Base-by-base conservation (phyloP, 2,797 vertebrate species). In the Microchirus variegatus region DNA sequence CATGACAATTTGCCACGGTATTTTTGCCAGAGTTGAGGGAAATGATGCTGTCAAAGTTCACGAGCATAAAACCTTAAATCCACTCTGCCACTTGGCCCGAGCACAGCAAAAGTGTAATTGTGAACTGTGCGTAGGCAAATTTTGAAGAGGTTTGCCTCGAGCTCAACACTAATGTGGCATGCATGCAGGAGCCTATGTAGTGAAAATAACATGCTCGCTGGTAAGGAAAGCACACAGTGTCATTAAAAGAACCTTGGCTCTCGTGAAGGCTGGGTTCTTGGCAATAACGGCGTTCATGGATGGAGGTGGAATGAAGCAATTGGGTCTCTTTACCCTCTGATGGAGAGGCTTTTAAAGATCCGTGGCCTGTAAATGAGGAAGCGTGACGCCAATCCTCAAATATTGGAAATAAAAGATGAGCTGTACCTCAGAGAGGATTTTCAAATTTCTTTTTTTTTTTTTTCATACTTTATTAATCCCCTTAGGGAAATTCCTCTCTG, bases 61-160 rank as follows among this genome's bases (percentile, higher is more conserved):
- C 9, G 3, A 19, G 43, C 35, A 49, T 10, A 19, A 63, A 67
- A 31, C 22, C 38, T 42, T 47, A 70, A 56, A 68, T 49, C 50
- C 35, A 59, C 13, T 55, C 50, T 15, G 56, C 59, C 46, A 45
- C 41, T 42, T 37, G 45, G 48, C 60, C 10, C 10, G 36, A 16
- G 22, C 48, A 36, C 40, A 36, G 58, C 54, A 38, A 60, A 22
- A 58, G 36, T 64, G 61, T 47, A 49, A 54, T 78, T 68, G 56
- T 68, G 54, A 55, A 53, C 44, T n/a, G 57, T 19, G 6, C 14
- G 17, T 14, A 59, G 53, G 58, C 36, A 74, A 58, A 70, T 72
- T 72, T 36, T 74, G 31, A 63, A 62, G 16, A 54, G 26, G 46
- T 74, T 14, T 44, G 59, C 62, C 68, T 59, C 63, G 35, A 58